phyloP scores from a whole-genome alignment of 2,797 vertebrate genomes.

The Leptodactylus fallax region DNA sequence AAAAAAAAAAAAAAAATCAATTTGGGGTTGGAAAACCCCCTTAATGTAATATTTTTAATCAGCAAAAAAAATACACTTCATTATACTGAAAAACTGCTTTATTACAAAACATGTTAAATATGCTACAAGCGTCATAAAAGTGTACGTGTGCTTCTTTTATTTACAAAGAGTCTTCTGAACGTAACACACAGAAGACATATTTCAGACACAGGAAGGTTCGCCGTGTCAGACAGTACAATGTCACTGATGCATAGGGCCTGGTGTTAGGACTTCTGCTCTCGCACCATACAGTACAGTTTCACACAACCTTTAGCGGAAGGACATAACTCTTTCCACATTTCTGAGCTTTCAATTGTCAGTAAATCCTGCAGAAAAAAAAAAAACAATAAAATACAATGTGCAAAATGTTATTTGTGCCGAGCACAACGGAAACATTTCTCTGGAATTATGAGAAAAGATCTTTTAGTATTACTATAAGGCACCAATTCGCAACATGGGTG shows the following conservation, averaged over 20 bases:
- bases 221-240: neutral
- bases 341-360: conserved; percentile 73
- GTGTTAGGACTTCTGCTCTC: conserved; percentile 65
- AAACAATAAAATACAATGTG: neutral
- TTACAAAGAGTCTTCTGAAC: neutral
- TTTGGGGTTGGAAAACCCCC: too few species aligned
- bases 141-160: neutral
- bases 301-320: conserved; percentile 91
- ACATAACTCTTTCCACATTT: conserved; percentile 86
- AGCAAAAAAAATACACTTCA: too few species aligned
- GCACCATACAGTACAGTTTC: conserved; percentile 81
- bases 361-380: conserved; percentile 75
- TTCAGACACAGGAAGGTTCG: neutral
- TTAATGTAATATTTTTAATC: too few species aligned
- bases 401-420: too few species aligned
- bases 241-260: neutral
- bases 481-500: too few species aligned
- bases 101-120: conserved; percentile 24
- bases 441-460: too few species aligned
- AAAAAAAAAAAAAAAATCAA: too few species aligned
- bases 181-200: neutral
- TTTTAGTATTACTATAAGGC: too few species aligned
- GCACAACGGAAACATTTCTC: too few species aligned
- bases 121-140: neutral
- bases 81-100: conserved; percentile 15